These are phyloP conservation scores for Falco cherrug DNA, from an alignment of 2,797 vertebrate species.

Conservation along the genomic window DNA sequence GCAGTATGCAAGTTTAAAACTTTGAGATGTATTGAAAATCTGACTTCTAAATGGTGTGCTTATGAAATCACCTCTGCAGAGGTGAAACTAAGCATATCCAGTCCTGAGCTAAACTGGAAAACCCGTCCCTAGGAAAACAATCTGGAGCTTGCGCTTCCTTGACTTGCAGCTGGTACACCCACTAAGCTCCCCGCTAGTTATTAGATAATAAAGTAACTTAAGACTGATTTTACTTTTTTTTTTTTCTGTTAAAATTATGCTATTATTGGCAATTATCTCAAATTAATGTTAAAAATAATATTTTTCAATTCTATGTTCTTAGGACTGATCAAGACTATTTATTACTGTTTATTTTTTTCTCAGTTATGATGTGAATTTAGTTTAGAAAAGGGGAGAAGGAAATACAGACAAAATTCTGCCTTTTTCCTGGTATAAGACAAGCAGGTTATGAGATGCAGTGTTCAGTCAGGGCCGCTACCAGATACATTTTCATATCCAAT, in stretches of 20 bases:
- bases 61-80: not conserved
- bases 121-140: not conserved
- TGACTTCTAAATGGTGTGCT: not conserved
- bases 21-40: not conserved
- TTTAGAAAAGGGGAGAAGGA: not conserved
- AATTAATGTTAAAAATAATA: not conserved
- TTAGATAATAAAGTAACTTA: not conserved
- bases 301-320: not conserved
- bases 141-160: not conserved
- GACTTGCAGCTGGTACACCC: not conserved
- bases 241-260: fast-evolving
- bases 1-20: not conserved
- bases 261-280: not conserved
- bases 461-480: not conserved
- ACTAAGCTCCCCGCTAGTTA: not conserved
- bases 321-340: not conserved
- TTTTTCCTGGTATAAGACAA: not conserved
- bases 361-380: not conserved
- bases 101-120: not conserved
- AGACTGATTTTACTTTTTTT: not conserved
- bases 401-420: not conserved
- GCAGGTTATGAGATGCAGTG: not conserved
- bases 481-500: not conserved
- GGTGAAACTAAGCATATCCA: not conserved
- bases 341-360: not conserved